A percentile compares a stretch with the other conserved stretches of the same genome.
Evolutionary conservation across 2,888 invertebrate genomes (phyloP).

Genomic region (Oscheius sp.): DNA sequence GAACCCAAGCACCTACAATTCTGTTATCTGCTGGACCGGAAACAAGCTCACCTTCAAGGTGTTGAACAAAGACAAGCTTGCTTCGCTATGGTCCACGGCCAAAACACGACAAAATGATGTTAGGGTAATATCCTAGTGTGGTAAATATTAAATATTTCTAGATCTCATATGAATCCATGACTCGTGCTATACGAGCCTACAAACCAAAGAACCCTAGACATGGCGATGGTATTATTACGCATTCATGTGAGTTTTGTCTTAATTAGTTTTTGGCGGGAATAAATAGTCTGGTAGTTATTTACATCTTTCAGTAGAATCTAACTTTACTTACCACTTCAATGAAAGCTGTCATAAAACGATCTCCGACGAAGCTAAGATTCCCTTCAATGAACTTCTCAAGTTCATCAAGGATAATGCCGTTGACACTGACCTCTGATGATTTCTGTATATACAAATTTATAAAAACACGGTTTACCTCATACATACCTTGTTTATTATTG

Average conservation of each 20-base stretch:
- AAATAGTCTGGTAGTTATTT: not conserved
- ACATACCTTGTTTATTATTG: no score
- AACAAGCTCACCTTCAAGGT: not conserved
- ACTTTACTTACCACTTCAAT: slow-evolving; percentile 18
- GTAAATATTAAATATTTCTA: not conserved
- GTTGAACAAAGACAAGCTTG: not conserved
- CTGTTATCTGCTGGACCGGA: slow-evolving; percentile 18
- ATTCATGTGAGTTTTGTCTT: slow-evolving; percentile 2
- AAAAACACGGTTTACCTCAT: not conserved
- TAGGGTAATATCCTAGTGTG: not conserved
- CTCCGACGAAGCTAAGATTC: not conserved
- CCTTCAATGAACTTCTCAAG: slow-evolving; percentile 1
- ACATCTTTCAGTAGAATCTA: slow-evolving; percentile 12
- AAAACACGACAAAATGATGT: slow-evolving; percentile 4
- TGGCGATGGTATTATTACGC: slow-evolving; percentile 1
- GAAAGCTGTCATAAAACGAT: slow-evolving; percentile 7
- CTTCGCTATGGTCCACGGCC: slow-evolving; percentile 7
- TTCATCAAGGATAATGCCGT: not conserved
- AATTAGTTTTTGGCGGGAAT: not conserved
- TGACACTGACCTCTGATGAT: not conserved
- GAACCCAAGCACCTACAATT: not conserved
- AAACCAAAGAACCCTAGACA: slow-evolving; percentile 6
- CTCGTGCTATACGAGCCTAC: slow-evolving; percentile 8
- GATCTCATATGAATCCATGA: slow-evolving; percentile 24
- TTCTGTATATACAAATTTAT: no score